phyloP scores from a whole-genome alignment of 1,140 invertebrate genomes.

The Andrena cerasifolii region DNA sequence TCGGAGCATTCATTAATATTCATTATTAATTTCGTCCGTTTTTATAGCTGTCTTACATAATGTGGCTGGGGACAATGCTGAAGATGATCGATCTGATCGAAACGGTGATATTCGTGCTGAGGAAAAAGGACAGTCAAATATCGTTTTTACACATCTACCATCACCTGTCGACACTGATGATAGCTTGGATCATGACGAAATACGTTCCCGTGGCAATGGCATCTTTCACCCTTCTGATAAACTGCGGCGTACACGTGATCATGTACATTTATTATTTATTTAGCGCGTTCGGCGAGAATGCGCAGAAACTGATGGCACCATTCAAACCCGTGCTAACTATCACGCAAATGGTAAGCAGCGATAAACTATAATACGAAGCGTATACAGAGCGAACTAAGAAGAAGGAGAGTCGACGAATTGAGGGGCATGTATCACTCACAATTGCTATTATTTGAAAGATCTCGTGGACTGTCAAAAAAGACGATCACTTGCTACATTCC shows the following conservation, averaged over 20 bases:
- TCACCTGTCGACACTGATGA: slow-evolving; percentile 84
- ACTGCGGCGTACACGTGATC: slow-evolving; percentile 71
- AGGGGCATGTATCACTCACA: no score
- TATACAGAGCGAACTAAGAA: neutral
- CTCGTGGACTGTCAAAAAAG: no score
- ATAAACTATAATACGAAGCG: neutral
- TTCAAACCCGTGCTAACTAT: slow-evolving; percentile 68
- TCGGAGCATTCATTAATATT: neutral
- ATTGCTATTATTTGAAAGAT: no score
- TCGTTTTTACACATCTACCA: slow-evolving; percentile 88
- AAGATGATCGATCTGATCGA: slow-evolving; percentile 76
- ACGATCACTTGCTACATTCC: no score
- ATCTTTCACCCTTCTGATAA: slow-evolving; percentile 62
- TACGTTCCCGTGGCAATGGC: slow-evolving; percentile 61
- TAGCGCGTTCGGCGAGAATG: slow-evolving; percentile 64
- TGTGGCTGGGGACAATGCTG: slow-evolving; percentile 56
- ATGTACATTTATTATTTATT: slow-evolving; percentile 78
- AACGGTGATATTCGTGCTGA: slow-evolving; percentile 85
- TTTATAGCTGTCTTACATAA: neutral
- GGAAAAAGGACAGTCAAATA: slow-evolving; percentile 87
- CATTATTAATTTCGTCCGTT: neutral
- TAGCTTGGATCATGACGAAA: slow-evolving; percentile 73
- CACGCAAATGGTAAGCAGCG: slow-evolving; percentile 68
- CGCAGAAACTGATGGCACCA: slow-evolving; percentile 58
- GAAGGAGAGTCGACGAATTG: no score